Evolutionary conservation across 2,888 invertebrate genomes (phyloP), one percentile per base, ranked within the genome.

Genomic region (Hedya salicella): DNA sequence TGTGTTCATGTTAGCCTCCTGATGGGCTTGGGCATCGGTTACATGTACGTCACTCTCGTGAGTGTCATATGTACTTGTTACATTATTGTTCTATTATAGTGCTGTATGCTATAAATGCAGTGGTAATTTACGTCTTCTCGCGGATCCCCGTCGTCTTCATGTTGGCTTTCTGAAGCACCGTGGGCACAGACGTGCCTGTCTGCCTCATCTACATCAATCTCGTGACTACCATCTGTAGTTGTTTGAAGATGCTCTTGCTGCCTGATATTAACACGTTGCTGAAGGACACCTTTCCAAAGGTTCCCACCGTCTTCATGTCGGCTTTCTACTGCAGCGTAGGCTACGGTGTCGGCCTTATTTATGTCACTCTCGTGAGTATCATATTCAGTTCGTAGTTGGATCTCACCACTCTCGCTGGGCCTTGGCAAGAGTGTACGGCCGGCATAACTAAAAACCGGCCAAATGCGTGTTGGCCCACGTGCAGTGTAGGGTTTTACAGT

Each of bases 161-260:
- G 70, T 95, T 96, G 0, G 85, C 93, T 0, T 73, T 82, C 0
- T 87, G 94, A 40, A 94, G 94, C 70, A 68, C 89, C 0, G 65
- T 82, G 4, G 95, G 95, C 1, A 96, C 95, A 75, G 77, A 93
- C 0, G 70, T 95, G n/a, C n/a, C n/a, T n/a, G n/a, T n/a, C 56
- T 95, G 96, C 6, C 89, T 96, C 4, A 81, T 96, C 50, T 96
- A 96, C 75, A 93, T 95, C 3, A 96, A 96, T 13, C 96, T 96
- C 70, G 96, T 96, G 87, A 91, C 93, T 89, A 50, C 6, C 25
- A 25, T n/a, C n/a, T n/a, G n/a, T n/a, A n/a, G n/a, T n/a, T n/a
- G n/a, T n/a, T n/a, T n/a, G n/a, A n/a, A n/a, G n/a, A n/a, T n/a
- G n/a, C n/a, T n/a, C n/a, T n/a, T 96, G 9, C 93, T 95, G 69